These are phyloP conservation scores for Uria aalge DNA, from an alignment of 2,113 vertebrate genomes.

Conservation along the genomic window DNA sequence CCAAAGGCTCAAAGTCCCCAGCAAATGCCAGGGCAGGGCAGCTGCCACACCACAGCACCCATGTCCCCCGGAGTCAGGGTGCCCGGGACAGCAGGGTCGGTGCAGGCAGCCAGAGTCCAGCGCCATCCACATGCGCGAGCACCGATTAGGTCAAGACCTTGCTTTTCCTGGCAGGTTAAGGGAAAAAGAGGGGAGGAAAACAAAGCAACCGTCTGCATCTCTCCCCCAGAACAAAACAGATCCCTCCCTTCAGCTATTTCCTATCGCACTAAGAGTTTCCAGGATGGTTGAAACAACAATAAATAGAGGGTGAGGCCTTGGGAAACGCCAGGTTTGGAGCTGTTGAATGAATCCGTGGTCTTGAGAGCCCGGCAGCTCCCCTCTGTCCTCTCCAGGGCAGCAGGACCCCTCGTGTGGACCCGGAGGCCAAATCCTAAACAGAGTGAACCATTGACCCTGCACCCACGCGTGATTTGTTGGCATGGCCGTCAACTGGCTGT, in stretches of 20 bases:
- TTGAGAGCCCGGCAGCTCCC: not conserved
- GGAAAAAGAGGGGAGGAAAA: not conserved
- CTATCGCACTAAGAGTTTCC: conserved; percentile 49
- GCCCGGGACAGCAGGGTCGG: accelerated
- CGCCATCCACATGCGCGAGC: accelerated
- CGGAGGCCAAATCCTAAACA: not conserved
- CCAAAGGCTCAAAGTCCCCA: not conserved
- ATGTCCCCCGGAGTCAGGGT: accelerated
- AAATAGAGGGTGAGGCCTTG: conserved; percentile 32
- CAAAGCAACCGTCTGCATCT: not conserved
- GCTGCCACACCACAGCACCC: not conserved
- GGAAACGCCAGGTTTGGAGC: conserved; percentile 6
- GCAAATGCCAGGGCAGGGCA: not conserved
- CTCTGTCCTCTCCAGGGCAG: not conserved
- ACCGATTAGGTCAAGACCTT: not conserved
- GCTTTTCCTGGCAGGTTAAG: not conserved
- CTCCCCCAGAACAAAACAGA: not conserved
- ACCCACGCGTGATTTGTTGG: not conserved
- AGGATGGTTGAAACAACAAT: conserved; percentile 26
- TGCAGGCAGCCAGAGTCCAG: not conserved
- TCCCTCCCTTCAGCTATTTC: conserved; percentile 49
- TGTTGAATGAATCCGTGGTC: not conserved
- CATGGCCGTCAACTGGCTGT: not conserved
- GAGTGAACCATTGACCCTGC: not conserved
- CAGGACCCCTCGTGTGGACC: not conserved